Evolutionary conservation across 2,888 invertebrate species (phyloP), one percentile per base, ranked within the genome.

Genomic region (Hermodice carunculata): DNA sequence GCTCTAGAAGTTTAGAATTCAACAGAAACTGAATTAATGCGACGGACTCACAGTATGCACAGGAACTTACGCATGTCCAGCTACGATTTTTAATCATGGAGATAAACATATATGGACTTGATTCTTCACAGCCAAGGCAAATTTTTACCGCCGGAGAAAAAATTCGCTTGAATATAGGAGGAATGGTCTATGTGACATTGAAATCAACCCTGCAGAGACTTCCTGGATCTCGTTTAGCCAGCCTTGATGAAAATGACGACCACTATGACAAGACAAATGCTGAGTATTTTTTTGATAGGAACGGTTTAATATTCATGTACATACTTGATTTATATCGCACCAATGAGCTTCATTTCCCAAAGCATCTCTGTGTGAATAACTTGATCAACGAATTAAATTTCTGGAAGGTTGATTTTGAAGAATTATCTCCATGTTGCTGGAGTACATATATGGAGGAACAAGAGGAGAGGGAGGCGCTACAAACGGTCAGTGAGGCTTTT

Each of bases 391-490:
- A 49, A 19, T 32, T 49, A 2, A n/a, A 24, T 17, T 49, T n/a
- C 29, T 49, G 49, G 49, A n/a, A 32, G 6, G 32, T 49, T 3
- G 49, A 49, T 49, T n/a, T n/a, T n/a, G n/a, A n/a, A n/a, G n/a
- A n/a, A n/a, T n/a, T n/a, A n/a, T n/a, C n/a, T n/a, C n/a, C n/a
- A n/a, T n/a, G n/a, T n/a, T n/a, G n/a, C n/a, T n/a, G n/a, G n/a
- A n/a, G n/a, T n/a, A n/a, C n/a, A n/a, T n/a, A n/a, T n/a, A n/a
- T n/a, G n/a, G n/a, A n/a, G n/a, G n/a, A n/a, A n/a, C n/a, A n/a
- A n/a, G n/a, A n/a, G n/a, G n/a, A n/a, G n/a, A n/a, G n/a, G n/a
- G n/a, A n/a, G n/a, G n/a, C n/a, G n/a, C n/a, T n/a, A n/a, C n/a
- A n/a, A n/a, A n/a, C n/a, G n/a, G n/a, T n/a, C n/a, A n/a, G n/a